Conservation (phyloP, 1,140 invertebrate species). For the Zaprionus ornatus region DNA sequence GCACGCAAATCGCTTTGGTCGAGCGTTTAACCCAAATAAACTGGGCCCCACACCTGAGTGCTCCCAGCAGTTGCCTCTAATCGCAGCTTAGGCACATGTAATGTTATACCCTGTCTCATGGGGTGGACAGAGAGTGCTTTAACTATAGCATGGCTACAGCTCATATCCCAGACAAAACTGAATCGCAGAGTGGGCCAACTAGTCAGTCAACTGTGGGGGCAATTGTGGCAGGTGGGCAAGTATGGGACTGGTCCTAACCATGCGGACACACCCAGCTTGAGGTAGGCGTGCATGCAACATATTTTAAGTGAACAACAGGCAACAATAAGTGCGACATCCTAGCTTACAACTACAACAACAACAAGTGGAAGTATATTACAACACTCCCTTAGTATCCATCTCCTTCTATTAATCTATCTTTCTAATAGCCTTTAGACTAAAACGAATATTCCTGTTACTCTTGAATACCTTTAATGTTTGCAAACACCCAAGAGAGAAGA, state of each 20-base stretch:
- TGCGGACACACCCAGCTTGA: conserved; percentile 56
- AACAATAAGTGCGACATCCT: no score
- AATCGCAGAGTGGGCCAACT: no score
- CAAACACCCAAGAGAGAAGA: no score
- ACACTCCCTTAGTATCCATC: no score
- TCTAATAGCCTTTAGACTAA: no score
- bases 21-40: conserved; percentile 69
- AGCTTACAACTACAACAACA: conserved; percentile 27
- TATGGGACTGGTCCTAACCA: conserved; percentile 56
- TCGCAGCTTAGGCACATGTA: conserved; percentile 59
- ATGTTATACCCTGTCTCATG: not conserved
- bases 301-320: no score
- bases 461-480: no score
- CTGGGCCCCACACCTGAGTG: conserved; percentile 38
- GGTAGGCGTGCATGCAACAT: conserved; percentile 72
- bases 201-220: no score
- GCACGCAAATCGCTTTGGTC: conserved; percentile 52
- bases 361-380: not conserved
- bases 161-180: not conserved
- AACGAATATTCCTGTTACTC: no score
- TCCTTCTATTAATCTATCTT: no score
- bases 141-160: not conserved
- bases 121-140: conserved; percentile 20
- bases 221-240: not conserved
- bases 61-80: conserved; percentile 47